These are phyloP conservation scores for Dissostichus mawsoni DNA, from an alignment of 2,113 vertebrate species.

Conservation along the genomic window DNA sequence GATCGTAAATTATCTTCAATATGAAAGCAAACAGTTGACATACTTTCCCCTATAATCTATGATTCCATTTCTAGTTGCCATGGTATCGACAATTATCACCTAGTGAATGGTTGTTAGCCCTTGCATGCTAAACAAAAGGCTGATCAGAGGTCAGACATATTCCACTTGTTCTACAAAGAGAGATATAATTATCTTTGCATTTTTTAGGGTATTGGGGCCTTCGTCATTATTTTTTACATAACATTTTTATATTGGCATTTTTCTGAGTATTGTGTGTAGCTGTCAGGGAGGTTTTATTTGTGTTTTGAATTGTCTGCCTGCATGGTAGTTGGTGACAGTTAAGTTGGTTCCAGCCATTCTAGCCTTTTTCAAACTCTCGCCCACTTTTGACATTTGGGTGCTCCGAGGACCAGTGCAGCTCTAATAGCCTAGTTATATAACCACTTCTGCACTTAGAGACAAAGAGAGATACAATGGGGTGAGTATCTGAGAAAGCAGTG, in stretches of 20 bases:
- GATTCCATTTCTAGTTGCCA: background rate
- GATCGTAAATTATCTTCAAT: constrained; percentile 30
- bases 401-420: constrained; percentile 59
- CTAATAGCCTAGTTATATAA: constrained; percentile 68
- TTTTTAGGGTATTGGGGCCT: background rate
- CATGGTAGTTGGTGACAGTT: constrained; percentile 22
- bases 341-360: constrained; percentile 16
- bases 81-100: background rate
- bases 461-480: constrained; percentile 50
- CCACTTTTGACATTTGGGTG: constrained; percentile 66
- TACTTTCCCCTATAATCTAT: background rate
- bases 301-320: constrained; percentile 20
- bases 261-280: constrained; percentile 25
- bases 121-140: constrained; percentile 1
- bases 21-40: background rate
- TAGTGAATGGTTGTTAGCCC: background rate
- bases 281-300: constrained; percentile 46
- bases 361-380: constrained; percentile 20
- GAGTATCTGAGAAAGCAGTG: constrained; percentile 33
- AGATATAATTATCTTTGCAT: background rate
- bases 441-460: constrained; percentile 53
- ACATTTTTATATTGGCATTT: constrained; percentile 1
- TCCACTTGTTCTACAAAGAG: background rate
- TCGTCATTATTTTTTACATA: background rate
- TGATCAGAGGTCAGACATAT: background rate